phyloP scores from a whole-genome alignment of 1,140 invertebrate genomes.

The Glomeris maerens region DNA sequence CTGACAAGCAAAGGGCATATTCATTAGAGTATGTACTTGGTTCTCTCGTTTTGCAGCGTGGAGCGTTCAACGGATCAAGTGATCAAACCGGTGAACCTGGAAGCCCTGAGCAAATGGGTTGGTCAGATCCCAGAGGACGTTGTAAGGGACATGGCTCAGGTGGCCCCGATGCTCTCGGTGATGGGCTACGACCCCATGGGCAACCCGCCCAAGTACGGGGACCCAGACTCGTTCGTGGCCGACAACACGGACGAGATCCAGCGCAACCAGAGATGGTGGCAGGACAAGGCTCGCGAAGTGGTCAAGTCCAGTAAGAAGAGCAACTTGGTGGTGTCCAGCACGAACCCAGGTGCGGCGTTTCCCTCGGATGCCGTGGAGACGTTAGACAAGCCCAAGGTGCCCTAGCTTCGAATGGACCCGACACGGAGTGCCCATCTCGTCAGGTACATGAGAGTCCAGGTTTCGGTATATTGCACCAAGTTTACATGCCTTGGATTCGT shows the following conservation, averaged over 20 bases:
- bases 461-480: no score
- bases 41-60: slow-evolving; percentile 49
- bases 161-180: slow-evolving; percentile 77
- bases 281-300: slow-evolving; percentile 26
- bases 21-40: slow-evolving; percentile 9
- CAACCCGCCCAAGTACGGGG: slow-evolving; percentile 85
- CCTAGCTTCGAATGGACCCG: no score
- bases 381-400: no score
- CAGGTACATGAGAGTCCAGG: no score
- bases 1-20: no score
- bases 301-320: background rate
- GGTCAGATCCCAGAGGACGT: slow-evolving; percentile 82
- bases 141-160: slow-evolving; percentile 69
- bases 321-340: no score
- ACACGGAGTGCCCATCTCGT: no score
- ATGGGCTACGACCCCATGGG: slow-evolving; percentile 87
- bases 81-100: slow-evolving; percentile 91
- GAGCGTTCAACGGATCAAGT: slow-evolving; percentile 97
- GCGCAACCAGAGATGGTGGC: slow-evolving; percentile 33
- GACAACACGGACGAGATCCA: slow-evolving; percentile 55
- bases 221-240: slow-evolving; percentile 65
- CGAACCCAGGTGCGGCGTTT: no score
- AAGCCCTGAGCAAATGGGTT: slow-evolving; percentile 94
- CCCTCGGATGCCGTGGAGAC: no score
- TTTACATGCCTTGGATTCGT: no score